Conservation (phyloP, 2,113 vertebrate species). For the Cromileptes altivelis region DNA sequence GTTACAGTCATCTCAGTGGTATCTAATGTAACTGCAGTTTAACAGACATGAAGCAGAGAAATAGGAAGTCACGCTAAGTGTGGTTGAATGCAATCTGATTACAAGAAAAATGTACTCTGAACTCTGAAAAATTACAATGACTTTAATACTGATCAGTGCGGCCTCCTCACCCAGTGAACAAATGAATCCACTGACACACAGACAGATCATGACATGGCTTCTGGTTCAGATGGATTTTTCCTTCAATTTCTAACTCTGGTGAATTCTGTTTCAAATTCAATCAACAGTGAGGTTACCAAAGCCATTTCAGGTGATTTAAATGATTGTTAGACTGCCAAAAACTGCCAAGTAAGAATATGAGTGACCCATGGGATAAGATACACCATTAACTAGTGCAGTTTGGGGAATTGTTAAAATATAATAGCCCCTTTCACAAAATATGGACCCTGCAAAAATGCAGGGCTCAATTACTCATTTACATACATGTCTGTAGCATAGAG, state of each 20-base stretch:
- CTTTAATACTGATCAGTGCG: not conserved
- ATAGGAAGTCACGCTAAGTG: not conserved
- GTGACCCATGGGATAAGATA: slow-evolving; percentile 21
- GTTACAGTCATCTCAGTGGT: not conserved
- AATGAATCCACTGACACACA: not conserved
- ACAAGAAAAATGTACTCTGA: not conserved
- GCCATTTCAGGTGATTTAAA: not conserved
- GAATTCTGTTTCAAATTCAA: not conserved
- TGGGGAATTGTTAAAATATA: not conserved
- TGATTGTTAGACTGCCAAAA: slow-evolving; percentile 12
- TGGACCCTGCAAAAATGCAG: not conserved
- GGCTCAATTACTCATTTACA: not conserved
- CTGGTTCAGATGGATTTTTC: slow-evolving; percentile 42
- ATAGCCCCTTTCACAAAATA: slow-evolving; percentile 36
- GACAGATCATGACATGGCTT: not conserved
- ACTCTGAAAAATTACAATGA: not conserved
- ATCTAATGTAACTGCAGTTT: not conserved
- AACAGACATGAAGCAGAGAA: not conserved
- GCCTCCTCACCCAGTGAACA: not conserved
- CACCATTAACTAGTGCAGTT: not conserved
- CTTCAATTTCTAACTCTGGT: not conserved
- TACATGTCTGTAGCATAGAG: too few species aligned
- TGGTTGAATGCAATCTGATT: not conserved
- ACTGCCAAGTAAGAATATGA: slow-evolving; percentile 7
- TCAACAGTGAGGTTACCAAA: slow-evolving; percentile 13